Evolutionary conservation across 1,140 invertebrate species (phyloP).

Genomic region (Cotesia glomerata): DNA sequence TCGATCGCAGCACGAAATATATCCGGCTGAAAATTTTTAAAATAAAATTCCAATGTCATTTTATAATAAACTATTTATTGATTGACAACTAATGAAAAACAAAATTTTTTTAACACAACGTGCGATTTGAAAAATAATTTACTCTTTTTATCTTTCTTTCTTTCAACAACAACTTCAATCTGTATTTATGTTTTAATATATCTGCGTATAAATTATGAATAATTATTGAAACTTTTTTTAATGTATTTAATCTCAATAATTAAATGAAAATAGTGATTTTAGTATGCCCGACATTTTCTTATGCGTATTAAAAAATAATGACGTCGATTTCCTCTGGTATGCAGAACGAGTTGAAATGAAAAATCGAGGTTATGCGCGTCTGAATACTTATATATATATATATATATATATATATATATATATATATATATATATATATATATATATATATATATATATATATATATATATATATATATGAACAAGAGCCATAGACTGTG

Average conservation of each 20-base stretch:
- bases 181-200: no score
- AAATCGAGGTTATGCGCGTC: constrained; percentile 40
- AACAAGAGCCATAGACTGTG: not conserved
- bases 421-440: no score
- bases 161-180: no score
- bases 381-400: not conserved
- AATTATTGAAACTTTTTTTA: no score
- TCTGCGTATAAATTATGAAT: no score
- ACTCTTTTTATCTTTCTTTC: no score
- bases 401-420: no score
- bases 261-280: not conserved
- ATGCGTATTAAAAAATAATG: not conserved
- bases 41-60: constrained; percentile 2
- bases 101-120: no score
- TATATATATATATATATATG: no score
- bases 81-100: not conserved
- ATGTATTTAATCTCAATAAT: not conserved
- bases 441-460: no score
- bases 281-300: constrained; percentile 1
- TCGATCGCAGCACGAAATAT: constrained; percentile 69
- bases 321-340: constrained; percentile 10
- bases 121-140: no score
- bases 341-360: not conserved
- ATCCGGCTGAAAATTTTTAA: constrained; percentile 66
- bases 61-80: not conserved